Base-by-base conservation (phyloP, 2,113 vertebrate genomes). In the Paratilapia polleni region DNA sequence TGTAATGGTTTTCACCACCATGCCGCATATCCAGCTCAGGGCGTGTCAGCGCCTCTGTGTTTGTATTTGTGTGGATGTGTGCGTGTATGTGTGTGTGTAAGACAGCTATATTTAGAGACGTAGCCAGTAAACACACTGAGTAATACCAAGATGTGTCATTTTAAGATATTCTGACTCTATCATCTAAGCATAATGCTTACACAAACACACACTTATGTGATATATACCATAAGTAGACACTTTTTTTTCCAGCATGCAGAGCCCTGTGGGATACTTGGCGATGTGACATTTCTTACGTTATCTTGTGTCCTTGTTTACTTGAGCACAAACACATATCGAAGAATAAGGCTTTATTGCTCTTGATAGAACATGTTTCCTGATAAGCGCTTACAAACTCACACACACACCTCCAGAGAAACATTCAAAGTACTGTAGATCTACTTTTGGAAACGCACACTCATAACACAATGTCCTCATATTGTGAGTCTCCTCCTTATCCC, bases 41-140 rank as follows among this genome's bases (percentile, higher is more conserved):
- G 86, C 2, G 56, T 74, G 86, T 76, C 6, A 1, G 43, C 26
- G 20, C 3, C 17, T 76, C 15, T 62, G 17, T 38, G 43, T 47
- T 5, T 47, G 43, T 5, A 13, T 49, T 19, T 58, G 56, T 58
- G 56, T 62, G 26, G n/a, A n/a, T n/a, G n/a, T 61, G 66, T 43
- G 14, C 77, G 78, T 52, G 57, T 58, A 57, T 83, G 73, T 22
- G n/a, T 78, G 82, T 82, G 52, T 83, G 66, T 80, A 66, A 81
- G 57, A 47, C 47, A 61, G 84, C 88, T 94, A 89, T 90, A 92
- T 93, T 92, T 92, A 93, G 89, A 90, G 3, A 78, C 3, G 34
- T 62, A 62, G 59, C 79, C 80, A 47, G 83, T 83, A 93, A 93
- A 91, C 86, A 88, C 80, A 80, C 86, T 92, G 91, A 92, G 79